A percentile compares a stretch with the other conserved stretches of the same genome.
These are phyloP conservation scores for Phylloscopus collybita DNA, from an alignment of 2,797 vertebrate genomes.

Conservation along the genomic window DNA sequence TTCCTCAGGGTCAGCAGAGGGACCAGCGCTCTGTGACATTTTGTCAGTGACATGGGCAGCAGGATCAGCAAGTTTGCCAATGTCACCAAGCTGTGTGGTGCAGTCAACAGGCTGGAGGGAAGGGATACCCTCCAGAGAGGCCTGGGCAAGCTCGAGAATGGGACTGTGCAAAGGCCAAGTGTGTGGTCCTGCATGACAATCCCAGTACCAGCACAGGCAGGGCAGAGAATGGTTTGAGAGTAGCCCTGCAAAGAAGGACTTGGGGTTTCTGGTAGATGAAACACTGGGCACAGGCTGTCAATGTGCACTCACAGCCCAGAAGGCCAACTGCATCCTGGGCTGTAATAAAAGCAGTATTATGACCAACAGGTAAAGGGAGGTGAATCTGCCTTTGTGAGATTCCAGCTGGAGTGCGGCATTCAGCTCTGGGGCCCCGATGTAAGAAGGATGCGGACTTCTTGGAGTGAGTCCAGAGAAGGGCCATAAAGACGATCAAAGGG, in stretches of 20 bases:
- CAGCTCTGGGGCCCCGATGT: neutral
- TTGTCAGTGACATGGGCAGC: neutral
- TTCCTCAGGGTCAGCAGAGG: neutral
- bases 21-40: neutral
- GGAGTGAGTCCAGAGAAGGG: neutral
- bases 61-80: neutral
- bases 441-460: neutral
- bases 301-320: neutral
- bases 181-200: neutral
- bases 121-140: neutral
- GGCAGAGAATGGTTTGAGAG: neutral
- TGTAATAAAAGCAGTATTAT: neutral
- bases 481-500: neutral
- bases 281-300: neutral
- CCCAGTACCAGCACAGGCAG: neutral
- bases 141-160: neutral
- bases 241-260: neutral
- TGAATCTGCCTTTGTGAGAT: neutral
- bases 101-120: neutral
- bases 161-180: neutral
- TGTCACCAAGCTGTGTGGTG: neutral
- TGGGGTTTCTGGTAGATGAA: neutral
- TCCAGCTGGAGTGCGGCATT: neutral
- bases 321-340: neutral
- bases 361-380: neutral